Conservation (phyloP, 1,140 invertebrate genomes). For the Drosophila subpulchrella region DNA sequence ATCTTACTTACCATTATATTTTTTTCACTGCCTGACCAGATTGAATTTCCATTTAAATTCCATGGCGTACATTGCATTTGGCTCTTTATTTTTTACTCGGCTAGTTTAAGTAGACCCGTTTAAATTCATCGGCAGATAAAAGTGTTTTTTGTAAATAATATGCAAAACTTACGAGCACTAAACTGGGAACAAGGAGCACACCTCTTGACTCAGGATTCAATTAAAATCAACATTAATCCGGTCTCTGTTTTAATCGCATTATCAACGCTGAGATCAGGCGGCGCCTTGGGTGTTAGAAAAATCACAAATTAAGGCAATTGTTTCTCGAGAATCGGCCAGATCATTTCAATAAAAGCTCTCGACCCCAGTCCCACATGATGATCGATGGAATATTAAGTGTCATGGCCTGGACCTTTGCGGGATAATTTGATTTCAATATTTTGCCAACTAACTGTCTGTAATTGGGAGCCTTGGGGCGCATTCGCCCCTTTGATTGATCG, state of each 20-base stretch:
- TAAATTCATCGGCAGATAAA: slow-evolving; percentile 26
- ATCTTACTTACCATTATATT: neutral
- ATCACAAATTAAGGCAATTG: slow-evolving; percentile 61
- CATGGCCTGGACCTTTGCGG: slow-evolving; percentile 60
- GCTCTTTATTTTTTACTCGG: slow-evolving; percentile 24
- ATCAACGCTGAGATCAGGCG: slow-evolving; percentile 18
- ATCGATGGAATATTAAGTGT: slow-evolving; percentile 62
- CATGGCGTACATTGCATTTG: slow-evolving; percentile 42
- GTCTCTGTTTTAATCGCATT: slow-evolving; percentile 8
- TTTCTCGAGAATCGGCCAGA: slow-evolving; percentile 44
- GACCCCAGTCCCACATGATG: slow-evolving; percentile 40
- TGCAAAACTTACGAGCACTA: slow-evolving; percentile 60
- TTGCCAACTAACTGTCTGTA: slow-evolving; percentile 76
- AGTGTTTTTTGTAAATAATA: slow-evolving; percentile 43
- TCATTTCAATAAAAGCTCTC: slow-evolving; percentile 49
- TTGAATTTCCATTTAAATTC: slow-evolving; percentile 58
- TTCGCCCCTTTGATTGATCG: slow-evolving; percentile 64
- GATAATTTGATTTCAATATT: slow-evolving; percentile 60
- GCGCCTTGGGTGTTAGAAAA: slow-evolving; percentile 51
- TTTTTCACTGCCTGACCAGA: slow-evolving; percentile 26
- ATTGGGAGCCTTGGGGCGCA: slow-evolving; percentile 56
- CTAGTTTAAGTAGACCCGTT: slow-evolving; percentile 19
- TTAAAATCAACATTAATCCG: slow-evolving; percentile 45
- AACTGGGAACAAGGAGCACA: slow-evolving; percentile 12
- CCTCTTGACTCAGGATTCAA: slow-evolving; percentile 41